Conservation (phyloP, 2,888 invertebrate genomes). For the Nowickia ferox region DNA sequence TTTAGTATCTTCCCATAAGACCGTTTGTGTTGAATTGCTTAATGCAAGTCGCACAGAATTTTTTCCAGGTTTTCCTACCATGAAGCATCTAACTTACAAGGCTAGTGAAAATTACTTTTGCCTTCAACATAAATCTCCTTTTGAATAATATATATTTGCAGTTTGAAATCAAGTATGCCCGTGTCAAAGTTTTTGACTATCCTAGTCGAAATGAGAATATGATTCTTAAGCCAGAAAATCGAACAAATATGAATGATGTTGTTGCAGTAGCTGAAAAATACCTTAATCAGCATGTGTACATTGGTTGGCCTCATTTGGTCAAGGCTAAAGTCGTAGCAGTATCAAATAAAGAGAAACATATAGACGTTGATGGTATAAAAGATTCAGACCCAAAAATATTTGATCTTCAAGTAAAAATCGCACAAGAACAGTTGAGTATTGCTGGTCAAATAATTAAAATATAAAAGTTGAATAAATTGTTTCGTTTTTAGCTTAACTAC, state of each 20-base stretch:
- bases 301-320: slow-evolving; percentile 96
- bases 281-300: slow-evolving; percentile 90
- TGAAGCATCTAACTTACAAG: slow-evolving; percentile 91
- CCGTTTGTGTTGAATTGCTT: slow-evolving; percentile 76
- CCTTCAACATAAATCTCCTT: background rate
- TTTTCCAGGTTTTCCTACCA: slow-evolving; percentile 96
- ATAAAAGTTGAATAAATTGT: slow-evolving; percentile 20
- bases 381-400: slow-evolving; percentile 75
- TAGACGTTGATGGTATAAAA: slow-evolving; percentile 78
- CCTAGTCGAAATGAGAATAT: slow-evolving; percentile 92
- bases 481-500: slow-evolving; percentile 76
- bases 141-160: slow-evolving; percentile 79
- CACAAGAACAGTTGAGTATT: slow-evolving; percentile 79
- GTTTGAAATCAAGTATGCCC: slow-evolving; percentile 87
- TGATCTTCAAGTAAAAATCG: slow-evolving; percentile 74
- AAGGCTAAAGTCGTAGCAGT: slow-evolving; percentile 88
- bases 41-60: slow-evolving; percentile 80
- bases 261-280: slow-evolving; percentile 86
- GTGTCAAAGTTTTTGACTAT: slow-evolving; percentile 95
- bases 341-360: slow-evolving; percentile 78
- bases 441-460: background rate
- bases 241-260: slow-evolving; percentile 78
- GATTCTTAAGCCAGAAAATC: slow-evolving; percentile 87
- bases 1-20: slow-evolving; percentile 71
- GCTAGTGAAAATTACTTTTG: slow-evolving; percentile 83